Evolutionary conservation across 2,888 invertebrate genomes (phyloP).

Genomic region (Ophion ellenae): DNA sequence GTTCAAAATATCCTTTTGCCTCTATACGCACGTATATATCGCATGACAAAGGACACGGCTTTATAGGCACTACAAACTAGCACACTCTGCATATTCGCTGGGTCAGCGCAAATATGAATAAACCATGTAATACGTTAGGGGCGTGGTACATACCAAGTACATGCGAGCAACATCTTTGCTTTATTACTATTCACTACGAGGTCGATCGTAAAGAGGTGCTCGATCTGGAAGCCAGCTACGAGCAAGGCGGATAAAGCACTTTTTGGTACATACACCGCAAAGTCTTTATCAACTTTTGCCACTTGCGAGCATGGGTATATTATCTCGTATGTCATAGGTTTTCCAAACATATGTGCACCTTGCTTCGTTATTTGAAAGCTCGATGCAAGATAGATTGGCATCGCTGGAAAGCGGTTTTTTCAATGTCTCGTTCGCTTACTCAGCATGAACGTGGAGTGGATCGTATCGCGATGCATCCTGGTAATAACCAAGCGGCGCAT

Average conservation of each 20-base stretch:
- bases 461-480: neutral
- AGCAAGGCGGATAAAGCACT: neutral
- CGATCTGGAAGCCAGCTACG: conserved; percentile 37
- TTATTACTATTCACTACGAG: conserved; percentile 49
- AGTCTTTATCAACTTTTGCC: conserved; percentile 14
- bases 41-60: conserved; percentile 23
- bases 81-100: conserved; percentile 57
- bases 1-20: neutral
- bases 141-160: conserved; percentile 22
- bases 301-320: neutral
- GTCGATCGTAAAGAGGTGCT: conserved; percentile 60
- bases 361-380: neutral
- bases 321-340: neutral
- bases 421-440: neutral
- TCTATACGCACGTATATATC: neutral
- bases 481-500: neutral
- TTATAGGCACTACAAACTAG: conserved; percentile 54
- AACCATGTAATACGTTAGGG: conserved; percentile 59
- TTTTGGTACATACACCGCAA: conserved; percentile 29
- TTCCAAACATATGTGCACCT: neutral
- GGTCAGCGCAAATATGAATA: conserved; percentile 65
- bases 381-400: neutral
- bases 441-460: neutral
- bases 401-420: neutral
- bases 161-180: conserved; percentile 27